A percentile compares a stretch with the other conserved stretches of the same genome.
Evolutionary conservation across 2,797 vertebrate species (phyloP).

Genomic region (Xiphorhynchus erythropygius): DNA sequence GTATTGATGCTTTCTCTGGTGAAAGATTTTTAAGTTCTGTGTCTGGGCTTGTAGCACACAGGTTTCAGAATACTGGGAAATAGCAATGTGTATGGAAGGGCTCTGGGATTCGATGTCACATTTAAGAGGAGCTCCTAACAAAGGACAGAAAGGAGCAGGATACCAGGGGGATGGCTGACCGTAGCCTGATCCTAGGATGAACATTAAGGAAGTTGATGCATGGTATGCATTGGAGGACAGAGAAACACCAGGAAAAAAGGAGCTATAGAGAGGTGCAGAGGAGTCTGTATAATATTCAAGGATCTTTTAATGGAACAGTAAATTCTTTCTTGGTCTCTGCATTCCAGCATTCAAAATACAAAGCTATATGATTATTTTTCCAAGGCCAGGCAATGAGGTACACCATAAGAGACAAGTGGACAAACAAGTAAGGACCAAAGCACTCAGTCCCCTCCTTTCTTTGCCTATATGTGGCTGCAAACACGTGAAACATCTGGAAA

Average conservation of each 20-base stretch:
- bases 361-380: neutral
- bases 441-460: neutral
- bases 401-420: neutral
- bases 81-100: rapidly evolving
- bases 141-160: neutral
- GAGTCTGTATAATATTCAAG: neutral
- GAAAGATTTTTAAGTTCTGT: neutral
- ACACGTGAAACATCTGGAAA: neutral
- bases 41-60: neutral
- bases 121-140: neutral
- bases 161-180: neutral
- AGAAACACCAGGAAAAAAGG: neutral
- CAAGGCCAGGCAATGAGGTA: neutral
- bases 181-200: neutral
- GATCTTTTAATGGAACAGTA: neutral
- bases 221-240: neutral
- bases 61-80: neutral
- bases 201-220: neutral
- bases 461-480: neutral
- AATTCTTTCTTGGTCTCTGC: neutral
- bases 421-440: neutral
- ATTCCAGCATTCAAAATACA: neutral
- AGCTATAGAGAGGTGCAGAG: neutral
- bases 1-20: neutral
- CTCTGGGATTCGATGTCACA: neutral